These are phyloP conservation scores for Micrasema minimum DNA, from an alignment of 1,140 invertebrate genomes.

Conservation along the genomic window DNA sequence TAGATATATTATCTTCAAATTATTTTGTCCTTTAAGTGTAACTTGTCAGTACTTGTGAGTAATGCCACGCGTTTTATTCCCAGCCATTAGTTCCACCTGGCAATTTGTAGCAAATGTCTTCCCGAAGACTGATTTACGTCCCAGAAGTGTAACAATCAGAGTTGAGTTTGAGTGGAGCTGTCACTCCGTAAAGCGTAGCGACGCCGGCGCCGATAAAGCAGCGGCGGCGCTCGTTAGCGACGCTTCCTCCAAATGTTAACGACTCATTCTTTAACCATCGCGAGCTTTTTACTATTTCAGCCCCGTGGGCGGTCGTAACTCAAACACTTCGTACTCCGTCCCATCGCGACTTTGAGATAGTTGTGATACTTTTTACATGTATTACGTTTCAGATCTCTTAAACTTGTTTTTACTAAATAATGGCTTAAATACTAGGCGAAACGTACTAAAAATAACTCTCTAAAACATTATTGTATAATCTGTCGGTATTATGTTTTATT, in stretches of 20 bases:
- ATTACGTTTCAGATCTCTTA: too few species aligned
- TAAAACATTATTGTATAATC: too few species aligned
- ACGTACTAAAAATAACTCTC: too few species aligned
- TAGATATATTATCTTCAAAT: too few species aligned
- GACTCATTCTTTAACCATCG: constrained; percentile 44
- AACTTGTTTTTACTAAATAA: too few species aligned
- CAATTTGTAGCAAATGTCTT: neutral
- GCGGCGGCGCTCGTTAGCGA: constrained; percentile 39
- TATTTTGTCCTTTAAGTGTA: too few species aligned
- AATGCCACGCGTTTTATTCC: neutral
- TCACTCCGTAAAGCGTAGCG: constrained; percentile 21
- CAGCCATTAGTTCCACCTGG: neutral
- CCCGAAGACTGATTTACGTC: neutral
- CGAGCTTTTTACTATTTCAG: constrained; percentile 35
- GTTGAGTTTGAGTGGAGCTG: constrained; percentile 22
- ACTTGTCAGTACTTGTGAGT: neutral
- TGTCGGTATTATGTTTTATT: too few species aligned
- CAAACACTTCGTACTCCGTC: neutral
- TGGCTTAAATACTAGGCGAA: too few species aligned
- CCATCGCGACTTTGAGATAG: neutral
- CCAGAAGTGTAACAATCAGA: constrained; percentile 22
- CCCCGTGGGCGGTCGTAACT: constrained; percentile 29
- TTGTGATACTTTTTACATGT: too few species aligned
- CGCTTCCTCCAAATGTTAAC: constrained; percentile 47
- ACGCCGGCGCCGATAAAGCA: constrained; percentile 22